phyloP scores from a whole-genome alignment of 92 coral and sea anemone genomes.

The Porites divaricata region DNA sequence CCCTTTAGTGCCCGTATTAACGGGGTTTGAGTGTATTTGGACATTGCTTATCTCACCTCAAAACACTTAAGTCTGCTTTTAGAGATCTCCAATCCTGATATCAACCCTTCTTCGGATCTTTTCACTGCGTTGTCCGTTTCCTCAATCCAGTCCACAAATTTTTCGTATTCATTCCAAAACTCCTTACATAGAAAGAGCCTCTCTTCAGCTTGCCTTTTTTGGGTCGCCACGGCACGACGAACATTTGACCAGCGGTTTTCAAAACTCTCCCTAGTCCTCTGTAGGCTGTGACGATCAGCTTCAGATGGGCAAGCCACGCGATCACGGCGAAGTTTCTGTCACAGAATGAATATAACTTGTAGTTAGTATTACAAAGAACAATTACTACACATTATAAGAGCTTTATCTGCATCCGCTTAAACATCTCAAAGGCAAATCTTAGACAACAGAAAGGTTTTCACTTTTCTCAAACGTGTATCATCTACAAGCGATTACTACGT shows the following conservation, averaged over 20 bases:
- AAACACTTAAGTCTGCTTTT: conserved; percentile 68
- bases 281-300: conserved; percentile 74
- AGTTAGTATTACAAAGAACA: background rate
- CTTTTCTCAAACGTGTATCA: too few relatives aligned
- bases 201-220: conserved; percentile 87
- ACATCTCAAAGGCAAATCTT: too few relatives aligned
- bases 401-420: too few relatives aligned
- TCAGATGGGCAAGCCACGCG: conserved; percentile 89
- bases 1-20: too few relatives aligned
- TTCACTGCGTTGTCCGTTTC: conserved; percentile 75
- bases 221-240: conserved; percentile 70
- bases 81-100: conserved; percentile 68
- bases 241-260: conserved; percentile 96
- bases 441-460: too few relatives aligned
- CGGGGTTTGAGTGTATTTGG: too few relatives aligned
- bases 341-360: background rate
- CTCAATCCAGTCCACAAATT: conserved; percentile 84
- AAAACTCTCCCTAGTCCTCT: conserved; percentile 85
- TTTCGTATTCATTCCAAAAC: conserved; percentile 93
- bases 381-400: too few relatives aligned
- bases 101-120: conserved; percentile 37
- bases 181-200: conserved; percentile 84
- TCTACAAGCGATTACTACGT: too few relatives aligned
- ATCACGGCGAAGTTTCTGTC: conserved; percentile 88
- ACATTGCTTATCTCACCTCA: conserved; percentile 56